Conservation (phyloP, 2,113 vertebrate genomes). For the Solenodon paradoxus region DNA sequence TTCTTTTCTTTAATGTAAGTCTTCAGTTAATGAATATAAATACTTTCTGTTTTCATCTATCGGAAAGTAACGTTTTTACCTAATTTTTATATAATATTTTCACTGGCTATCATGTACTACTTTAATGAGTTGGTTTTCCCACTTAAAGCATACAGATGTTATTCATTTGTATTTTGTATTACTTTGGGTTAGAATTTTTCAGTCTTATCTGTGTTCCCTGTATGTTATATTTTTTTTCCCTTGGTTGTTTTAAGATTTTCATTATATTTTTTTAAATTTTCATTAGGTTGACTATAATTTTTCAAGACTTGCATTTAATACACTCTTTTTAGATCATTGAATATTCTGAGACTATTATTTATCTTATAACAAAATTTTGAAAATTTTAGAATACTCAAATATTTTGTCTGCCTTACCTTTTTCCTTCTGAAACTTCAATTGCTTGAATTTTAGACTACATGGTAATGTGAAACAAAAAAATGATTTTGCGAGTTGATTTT, state of each 20-base stretch:
- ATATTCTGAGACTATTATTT: too few species aligned
- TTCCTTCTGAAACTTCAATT: background rate
- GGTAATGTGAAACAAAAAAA: background rate
- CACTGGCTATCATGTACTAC: background rate
- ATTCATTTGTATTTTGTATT: background rate
- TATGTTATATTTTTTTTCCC: background rate
- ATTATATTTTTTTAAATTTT: background rate
- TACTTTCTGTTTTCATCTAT: too few species aligned
- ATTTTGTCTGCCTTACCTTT: background rate
- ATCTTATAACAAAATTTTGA: background rate
- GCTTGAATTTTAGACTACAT: background rate
- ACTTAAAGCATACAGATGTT: too few species aligned
- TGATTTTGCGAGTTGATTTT: background rate
- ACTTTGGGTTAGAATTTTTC: background rate
- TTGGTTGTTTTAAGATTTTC: background rate
- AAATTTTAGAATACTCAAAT: background rate
- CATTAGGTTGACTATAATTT: background rate
- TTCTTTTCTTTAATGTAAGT: too few species aligned
- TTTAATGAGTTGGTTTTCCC: background rate
- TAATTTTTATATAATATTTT: background rate
- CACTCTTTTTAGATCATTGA: too few species aligned
- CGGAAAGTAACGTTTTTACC: too few species aligned
- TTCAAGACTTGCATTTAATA: too few species aligned
- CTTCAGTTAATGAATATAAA: too few species aligned
- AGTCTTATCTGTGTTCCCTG: background rate